These are phyloP conservation scores for Hassar affinis DNA, from an alignment of 2,113 vertebrate genomes.

Conservation along the genomic window DNA sequence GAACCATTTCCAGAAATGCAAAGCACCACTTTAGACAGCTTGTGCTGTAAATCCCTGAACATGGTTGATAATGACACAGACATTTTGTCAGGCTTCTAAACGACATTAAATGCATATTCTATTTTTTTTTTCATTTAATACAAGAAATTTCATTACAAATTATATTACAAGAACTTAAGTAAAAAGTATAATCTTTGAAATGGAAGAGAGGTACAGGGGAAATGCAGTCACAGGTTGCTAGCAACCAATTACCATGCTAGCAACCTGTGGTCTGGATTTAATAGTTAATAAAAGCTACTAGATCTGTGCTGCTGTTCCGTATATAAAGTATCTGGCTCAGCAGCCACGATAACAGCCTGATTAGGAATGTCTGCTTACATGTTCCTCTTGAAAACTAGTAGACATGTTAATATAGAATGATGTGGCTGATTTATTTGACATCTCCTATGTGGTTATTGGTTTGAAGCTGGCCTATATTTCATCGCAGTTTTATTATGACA, in stretches of 20 bases:
- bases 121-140: too few relatives aligned
- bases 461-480: conserved; percentile 38
- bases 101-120: background rate
- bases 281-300: background rate
- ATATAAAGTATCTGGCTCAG: background rate
- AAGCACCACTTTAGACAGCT: background rate
- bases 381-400: background rate
- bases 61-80: conserved; percentile 5
- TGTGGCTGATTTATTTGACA: conserved; percentile 28
- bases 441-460: conserved; percentile 29
- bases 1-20: background rate
- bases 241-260: background rate
- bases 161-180: too few relatives aligned
- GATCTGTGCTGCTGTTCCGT: background rate
- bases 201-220: background rate
- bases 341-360: background rate
- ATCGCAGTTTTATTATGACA: conserved; percentile 30
- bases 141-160: too few relatives aligned
- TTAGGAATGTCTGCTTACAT: background rate
- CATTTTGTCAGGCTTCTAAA: background rate
- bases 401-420: background rate
- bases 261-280: too few relatives aligned
- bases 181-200: too few relatives aligned
- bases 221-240: background rate
- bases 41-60: background rate